Percentiles rank a stretch among this genome's conserved stretches.
Conservation (phyloP, 2,888 invertebrate genomes). For the Drosophila mayaguana region DNA sequence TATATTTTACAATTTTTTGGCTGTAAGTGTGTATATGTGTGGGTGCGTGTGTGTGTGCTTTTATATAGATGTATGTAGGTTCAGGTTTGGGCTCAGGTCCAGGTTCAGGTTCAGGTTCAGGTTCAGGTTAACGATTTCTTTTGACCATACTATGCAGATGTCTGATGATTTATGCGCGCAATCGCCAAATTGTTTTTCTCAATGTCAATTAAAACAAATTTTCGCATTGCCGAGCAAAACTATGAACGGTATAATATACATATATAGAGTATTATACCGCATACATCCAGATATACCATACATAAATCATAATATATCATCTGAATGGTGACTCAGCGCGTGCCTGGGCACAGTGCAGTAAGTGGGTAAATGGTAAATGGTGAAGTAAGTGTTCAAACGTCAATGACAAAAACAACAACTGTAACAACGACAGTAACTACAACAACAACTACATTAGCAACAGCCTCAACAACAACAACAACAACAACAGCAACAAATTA, state of each 20-base stretch:
- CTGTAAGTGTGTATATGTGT: background rate
- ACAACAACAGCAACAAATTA: background rate
- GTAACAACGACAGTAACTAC: slow-evolving; percentile 6
- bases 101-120: background rate
- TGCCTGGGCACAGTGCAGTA: background rate
- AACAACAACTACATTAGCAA: slow-evolving; percentile 12
- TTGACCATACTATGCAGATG: slow-evolving; percentile 85
- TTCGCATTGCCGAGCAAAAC: slow-evolving; percentile 2
- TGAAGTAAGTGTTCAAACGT: slow-evolving; percentile 8
- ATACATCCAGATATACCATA: slow-evolving; percentile 5
- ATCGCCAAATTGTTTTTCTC: slow-evolving; percentile 65
- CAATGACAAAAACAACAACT: slow-evolving; percentile 15
- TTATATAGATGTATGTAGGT: background rate
- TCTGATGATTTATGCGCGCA: slow-evolving; percentile 82
- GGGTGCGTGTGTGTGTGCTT: background rate
- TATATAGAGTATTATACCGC: slow-evolving; percentile 1
- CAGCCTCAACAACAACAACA: slow-evolving; percentile 11
- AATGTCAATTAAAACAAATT: slow-evolving; percentile 43
- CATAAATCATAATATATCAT: slow-evolving; percentile 11
- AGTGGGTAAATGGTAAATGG: slow-evolving; percentile 9
- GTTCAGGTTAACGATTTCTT: slow-evolving; percentile 72
- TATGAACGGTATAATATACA: slow-evolving; percentile 17
- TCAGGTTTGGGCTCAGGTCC: background rate
- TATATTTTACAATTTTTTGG: slow-evolving; percentile 5
- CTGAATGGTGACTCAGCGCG: slow-evolving; percentile 9